Base-by-base conservation (phyloP, 2,797 vertebrate species). In the Eulemur albifrons region DNA sequence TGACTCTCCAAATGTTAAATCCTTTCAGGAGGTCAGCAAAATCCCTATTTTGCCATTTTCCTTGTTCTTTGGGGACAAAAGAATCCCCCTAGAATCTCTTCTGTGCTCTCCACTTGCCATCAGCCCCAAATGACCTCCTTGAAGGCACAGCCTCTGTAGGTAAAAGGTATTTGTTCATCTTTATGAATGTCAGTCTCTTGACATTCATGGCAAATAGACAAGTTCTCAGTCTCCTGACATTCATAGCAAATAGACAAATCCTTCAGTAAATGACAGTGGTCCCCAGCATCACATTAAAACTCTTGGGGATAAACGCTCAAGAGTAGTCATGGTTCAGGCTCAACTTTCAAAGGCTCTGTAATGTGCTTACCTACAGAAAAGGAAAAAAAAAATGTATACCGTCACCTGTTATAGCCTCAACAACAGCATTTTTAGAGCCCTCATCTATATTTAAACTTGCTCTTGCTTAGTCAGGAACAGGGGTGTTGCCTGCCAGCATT, bases 161-260 rank as follows among this genome's bases (percentile, higher is more conserved):
- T 96, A 94, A 97, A 95, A 98, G 97, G 92, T 98, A 97, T 98
- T 99, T 99, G 98, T 97, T 98, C 98, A 96, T 97, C 98, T 98
- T 98, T 98, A 98, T 98, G 98, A 98, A 98, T 98, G 97, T 98
- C 97, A 97, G 97, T 97, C 97, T 98, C 98, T 98, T 61, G 93
- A 97, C 98, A 98, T 97, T 98, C 97, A 97, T 96, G 97, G 98
- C 98, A 99, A 98, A 98, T 97, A 98, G 97, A 96, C 96, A 97
- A 94, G 98, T 95, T 97, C 98, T 97, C 89, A 89, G 97, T 98
- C 98, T 98, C 96, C 97, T 98, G 98, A 97, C 97, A 97, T 97
- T 98, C 95, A 54, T 93, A 96, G 97, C 98, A 98, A 98, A 98
- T 97, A 98, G 98, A 98, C 95, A 96, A 98, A 97, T 97, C 97